These are phyloP conservation scores for Phalacrocorax carbo DNA, from an alignment of 2,113 vertebrate species.

Conservation along the genomic window DNA sequence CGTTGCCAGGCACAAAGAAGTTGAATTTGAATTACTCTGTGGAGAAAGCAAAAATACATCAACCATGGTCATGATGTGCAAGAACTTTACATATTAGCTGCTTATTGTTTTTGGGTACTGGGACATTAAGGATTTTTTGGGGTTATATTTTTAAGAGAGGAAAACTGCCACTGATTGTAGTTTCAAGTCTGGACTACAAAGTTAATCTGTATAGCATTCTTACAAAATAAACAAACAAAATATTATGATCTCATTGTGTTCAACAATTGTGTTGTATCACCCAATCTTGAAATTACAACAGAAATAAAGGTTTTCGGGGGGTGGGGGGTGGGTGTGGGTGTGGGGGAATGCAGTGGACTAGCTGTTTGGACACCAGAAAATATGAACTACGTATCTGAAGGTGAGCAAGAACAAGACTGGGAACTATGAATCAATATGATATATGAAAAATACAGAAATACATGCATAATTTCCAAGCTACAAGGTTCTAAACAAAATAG, in stretches of 20 bases:
- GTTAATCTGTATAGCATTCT: background rate
- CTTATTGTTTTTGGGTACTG: background rate
- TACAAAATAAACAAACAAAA: background rate
- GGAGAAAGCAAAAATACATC: slow-evolving; percentile 12
- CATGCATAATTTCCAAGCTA: background rate
- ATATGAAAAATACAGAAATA: background rate
- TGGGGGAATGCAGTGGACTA: background rate
- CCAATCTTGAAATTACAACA: background rate
- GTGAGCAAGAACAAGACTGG: background rate
- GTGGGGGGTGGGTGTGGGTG: too few relatives aligned
- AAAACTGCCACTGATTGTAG: background rate
- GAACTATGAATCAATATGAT: background rate
- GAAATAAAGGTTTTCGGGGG: background rate
- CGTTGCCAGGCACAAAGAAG: slow-evolving; percentile 84
- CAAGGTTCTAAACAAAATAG: background rate
- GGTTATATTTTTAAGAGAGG: background rate
- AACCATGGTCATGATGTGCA: background rate
- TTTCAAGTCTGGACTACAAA: background rate
- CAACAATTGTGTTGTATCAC: background rate
- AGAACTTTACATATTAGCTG: background rate
- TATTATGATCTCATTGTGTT: background rate
- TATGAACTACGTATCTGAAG: background rate
- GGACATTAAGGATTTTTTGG: background rate
- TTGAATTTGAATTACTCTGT: slow-evolving; percentile 81
- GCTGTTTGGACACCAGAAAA: background rate